A percentile compares a stretch with the other conserved stretches of the same genome.
phyloP scores from a whole-genome alignment of 2,113 vertebrate species.

The Theristicus caerulescens region DNA sequence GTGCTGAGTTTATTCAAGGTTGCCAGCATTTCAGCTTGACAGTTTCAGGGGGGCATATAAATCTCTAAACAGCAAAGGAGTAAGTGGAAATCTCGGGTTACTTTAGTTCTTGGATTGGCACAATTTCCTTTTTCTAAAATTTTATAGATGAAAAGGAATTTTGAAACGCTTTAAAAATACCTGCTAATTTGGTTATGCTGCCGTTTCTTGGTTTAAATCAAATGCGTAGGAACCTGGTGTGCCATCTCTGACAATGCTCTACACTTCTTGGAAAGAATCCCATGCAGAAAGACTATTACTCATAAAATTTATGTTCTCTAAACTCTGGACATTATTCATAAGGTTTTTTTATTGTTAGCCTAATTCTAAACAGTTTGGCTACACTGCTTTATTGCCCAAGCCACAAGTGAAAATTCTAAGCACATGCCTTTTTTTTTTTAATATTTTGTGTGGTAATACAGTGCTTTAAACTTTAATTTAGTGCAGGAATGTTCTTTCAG shows the following conservation, averaged over 20 bases:
- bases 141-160: background rate
- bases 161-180: background rate
- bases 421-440: background rate
- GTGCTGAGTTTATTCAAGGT: conserved; percentile 38
- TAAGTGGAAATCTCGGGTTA: conserved; percentile 20
- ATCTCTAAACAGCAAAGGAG: conserved; percentile 10
- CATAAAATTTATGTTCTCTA: conserved; percentile 10
- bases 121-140: background rate
- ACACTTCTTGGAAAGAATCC: background rate
- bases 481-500: background rate
- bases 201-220: background rate
- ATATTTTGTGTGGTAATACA: background rate
- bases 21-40: conserved; percentile 27
- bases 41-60: conserved; percentile 34
- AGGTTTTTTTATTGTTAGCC: conserved; percentile 7
- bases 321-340: conserved; percentile 7
- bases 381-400: background rate
- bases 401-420: conserved; percentile 37
- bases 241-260: background rate
- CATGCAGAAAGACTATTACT: background rate
- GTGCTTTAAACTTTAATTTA: background rate
- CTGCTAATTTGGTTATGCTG: background rate
- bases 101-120: background rate
- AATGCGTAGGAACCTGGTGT: background rate
- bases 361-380: conserved; percentile 3